Base-by-base conservation (phyloP, 37 sponge, comb jelly and placozoan species). In the Tethya wilhelma region DNA sequence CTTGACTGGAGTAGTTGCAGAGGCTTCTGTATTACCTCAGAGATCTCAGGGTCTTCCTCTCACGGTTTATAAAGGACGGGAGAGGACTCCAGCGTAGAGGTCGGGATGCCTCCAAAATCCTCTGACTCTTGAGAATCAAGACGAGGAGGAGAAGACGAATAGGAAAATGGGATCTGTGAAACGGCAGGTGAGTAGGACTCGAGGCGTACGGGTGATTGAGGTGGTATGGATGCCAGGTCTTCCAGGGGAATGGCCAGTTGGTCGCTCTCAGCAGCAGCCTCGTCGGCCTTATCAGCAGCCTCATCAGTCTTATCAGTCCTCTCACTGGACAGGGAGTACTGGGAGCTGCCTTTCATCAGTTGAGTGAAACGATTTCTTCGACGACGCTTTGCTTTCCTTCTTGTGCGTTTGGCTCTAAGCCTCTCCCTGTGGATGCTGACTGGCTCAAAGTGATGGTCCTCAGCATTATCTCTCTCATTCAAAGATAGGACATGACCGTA, bases 371-470 rank as follows among this genome's bases (percentile, higher is more conserved):
- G 38, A 6, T 22, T 7, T 9, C 75, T 38, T 26, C 59, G 55
- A 7, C 31, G 44, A 34, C 31, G 28, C 23, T 31, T 43, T 34
- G 6, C 22, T 49, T 44, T 64, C 38, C 67, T 12, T 28, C 9
- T 14, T 0, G 34, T 30, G 49, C 67, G 67, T 33, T 65, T 78
- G 26, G 66, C 17, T 20, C 26, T 56, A 23, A 83, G 44, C 38
- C 58, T 68, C 38, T 31, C 36, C 23, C 64, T 62, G 22, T 43
- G 82, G 30, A 58, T 12, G 23, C 38, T 64, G 22, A 86, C 79
- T 32, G 70, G 79, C 43, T 86, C 77, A 33, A 86, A 71, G 39
- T 70, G 86, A 38, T 87, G 87, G 37, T 87, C 87, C 14, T 32
- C 57, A 9, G 36, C 56, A 34, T 57, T 42, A 5, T 73, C 75